Conservation (phyloP, 2,113 vertebrate species). For the Gobius niger region DNA sequence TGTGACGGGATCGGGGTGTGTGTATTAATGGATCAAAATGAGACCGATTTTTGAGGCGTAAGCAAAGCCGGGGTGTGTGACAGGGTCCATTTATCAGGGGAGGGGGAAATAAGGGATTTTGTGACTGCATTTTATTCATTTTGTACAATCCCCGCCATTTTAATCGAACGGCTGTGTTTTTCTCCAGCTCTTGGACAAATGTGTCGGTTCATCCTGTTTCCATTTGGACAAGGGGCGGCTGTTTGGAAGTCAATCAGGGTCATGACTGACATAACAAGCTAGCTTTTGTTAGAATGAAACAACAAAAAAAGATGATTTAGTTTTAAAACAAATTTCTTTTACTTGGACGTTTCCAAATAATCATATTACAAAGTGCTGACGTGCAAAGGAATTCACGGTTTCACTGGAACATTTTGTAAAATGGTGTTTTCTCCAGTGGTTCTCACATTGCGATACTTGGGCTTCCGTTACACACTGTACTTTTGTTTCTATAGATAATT, state of each 20-base stretch:
- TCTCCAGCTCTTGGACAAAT: conserved; percentile 32
- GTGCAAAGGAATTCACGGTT: too few species aligned
- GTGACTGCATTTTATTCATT: conserved; percentile 43
- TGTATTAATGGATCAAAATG: conserved; percentile 4
- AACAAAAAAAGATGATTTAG: too few species aligned
- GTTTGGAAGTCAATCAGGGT: conserved; percentile 51
- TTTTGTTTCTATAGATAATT: too few species aligned
- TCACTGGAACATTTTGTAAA: too few species aligned
- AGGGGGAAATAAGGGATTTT: conserved; percentile 49
- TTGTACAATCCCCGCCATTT: conserved; percentile 76
- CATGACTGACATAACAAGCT: conserved; percentile 18
- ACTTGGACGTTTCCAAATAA: too few species aligned
- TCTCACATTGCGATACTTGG: too few species aligned
- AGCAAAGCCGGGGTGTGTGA: conserved; percentile 42
- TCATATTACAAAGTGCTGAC: too few species aligned
- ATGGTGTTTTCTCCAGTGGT: too few species aligned
- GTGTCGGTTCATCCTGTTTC: conserved; percentile 32
- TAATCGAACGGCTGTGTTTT: conserved; percentile 59
- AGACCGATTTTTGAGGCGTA: conserved; percentile 16
- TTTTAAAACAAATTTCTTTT: too few species aligned
- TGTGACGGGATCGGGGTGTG: background rate
- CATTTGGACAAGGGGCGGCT: conserved; percentile 23
- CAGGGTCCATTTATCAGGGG: conserved; percentile 38
- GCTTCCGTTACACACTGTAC: too few species aligned
- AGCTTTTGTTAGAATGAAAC: background rate